Percentiles rank a stretch among this genome's conserved stretches.
Conservation (phyloP, 2,113 vertebrate genomes). For the Hymenochirus boettgeri region DNA sequence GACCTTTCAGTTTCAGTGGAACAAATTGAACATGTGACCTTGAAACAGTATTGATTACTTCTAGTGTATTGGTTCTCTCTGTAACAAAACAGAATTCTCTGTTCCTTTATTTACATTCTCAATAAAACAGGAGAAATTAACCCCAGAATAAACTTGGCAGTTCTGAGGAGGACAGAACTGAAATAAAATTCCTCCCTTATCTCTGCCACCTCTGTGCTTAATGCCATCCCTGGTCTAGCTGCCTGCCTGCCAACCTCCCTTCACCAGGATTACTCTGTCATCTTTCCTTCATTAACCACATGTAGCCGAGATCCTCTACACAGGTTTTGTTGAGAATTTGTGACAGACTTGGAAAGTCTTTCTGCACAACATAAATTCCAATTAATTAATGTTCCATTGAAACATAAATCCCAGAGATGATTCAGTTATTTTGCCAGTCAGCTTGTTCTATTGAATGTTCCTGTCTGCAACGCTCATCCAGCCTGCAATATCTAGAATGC, state of each 20-base stretch:
- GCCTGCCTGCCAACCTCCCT: constrained; percentile 20
- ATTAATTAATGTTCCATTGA: constrained; percentile 25
- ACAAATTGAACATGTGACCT: too few species aligned
- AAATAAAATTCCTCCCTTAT: not conserved
- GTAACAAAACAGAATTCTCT: too few species aligned
- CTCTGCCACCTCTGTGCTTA: constrained; percentile 3
- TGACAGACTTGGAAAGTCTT: constrained; percentile 34
- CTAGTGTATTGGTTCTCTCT: too few species aligned
- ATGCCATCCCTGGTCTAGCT: constrained; percentile 19
- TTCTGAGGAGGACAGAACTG: not conserved
- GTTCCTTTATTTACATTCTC: too few species aligned
- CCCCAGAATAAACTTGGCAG: too few species aligned
- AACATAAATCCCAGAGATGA: constrained; percentile 37
- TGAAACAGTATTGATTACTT: too few species aligned
- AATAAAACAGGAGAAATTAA: too few species aligned
- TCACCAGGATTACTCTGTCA: constrained; percentile 31
- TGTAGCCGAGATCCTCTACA: constrained; percentile 21
- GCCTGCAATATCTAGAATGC: too few species aligned
- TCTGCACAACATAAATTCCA: constrained; percentile 34
- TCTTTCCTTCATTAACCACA: constrained; percentile 35
- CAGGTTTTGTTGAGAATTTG: constrained; percentile 33
- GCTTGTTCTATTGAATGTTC: constrained; percentile 14
- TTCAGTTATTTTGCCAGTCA: constrained; percentile 32
- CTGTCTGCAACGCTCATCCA: not conserved
- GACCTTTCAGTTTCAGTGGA: too few species aligned